phyloP scores from a whole-genome alignment of 2,797 vertebrate species.

The Enteromius thamalakanensis region DNA sequence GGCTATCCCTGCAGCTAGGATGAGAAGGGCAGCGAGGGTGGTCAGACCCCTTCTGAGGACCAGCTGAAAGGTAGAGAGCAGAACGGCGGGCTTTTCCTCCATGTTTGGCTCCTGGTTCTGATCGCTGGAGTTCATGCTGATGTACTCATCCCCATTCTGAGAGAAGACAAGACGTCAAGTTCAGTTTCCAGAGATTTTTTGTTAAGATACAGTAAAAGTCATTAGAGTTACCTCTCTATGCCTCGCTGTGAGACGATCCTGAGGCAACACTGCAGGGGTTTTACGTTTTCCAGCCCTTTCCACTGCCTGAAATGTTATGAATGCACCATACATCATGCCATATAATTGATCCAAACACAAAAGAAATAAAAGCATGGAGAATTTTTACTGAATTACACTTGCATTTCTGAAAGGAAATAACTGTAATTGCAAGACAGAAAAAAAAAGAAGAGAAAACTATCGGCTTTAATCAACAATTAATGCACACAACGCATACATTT shows the following conservation, averaged over 20 bases:
- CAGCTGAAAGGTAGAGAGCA: constrained; percentile 70
- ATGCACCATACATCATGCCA: background rate
- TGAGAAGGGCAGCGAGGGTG: constrained; percentile 62
- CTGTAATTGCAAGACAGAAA: background rate
- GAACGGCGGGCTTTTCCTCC: background rate
- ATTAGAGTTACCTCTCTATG: constrained; percentile 33
- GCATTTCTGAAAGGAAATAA: background rate
- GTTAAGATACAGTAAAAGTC: background rate
- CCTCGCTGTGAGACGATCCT: background rate
- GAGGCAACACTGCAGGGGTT: background rate
- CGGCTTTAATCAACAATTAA: background rate
- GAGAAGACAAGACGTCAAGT: background rate
- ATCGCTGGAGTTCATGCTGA: constrained; percentile 30
- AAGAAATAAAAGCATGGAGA: background rate
- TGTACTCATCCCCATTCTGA: constrained; percentile 61
- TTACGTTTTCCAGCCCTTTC: constrained; percentile 35
- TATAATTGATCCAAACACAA: background rate
- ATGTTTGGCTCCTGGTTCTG: constrained; percentile 13
- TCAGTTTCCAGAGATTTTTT: background rate
- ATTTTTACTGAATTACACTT: background rate
- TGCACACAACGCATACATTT: background rate
- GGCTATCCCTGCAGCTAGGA: constrained; percentile 75
- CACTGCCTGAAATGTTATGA: constrained; percentile 44
- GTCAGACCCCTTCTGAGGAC: constrained; percentile 73
- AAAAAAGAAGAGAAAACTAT: background rate